Conservation (phyloP, 2,797 vertebrate genomes). For the Cheirogaleus major region DNA sequence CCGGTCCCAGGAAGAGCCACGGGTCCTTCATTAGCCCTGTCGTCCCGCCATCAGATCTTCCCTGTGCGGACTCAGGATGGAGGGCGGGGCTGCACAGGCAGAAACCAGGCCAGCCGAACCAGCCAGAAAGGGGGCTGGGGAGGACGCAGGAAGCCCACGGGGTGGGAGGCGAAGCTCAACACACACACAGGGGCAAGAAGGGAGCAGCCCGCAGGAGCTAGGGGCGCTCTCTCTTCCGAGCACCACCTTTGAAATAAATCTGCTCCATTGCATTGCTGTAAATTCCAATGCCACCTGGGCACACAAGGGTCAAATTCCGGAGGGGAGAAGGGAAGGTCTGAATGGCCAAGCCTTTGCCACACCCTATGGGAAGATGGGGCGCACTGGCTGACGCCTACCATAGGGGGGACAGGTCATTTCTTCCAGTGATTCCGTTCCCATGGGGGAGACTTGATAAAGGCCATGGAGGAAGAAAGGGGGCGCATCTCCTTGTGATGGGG, state of each 20-base stretch:
- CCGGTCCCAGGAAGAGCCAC: neutral
- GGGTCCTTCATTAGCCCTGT: neutral
- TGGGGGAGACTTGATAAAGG: neutral
- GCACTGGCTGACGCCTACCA: rapidly evolving
- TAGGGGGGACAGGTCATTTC: too few relatives aligned
- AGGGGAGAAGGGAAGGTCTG: neutral
- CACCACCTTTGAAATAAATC: neutral
- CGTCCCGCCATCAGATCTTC: too few relatives aligned
- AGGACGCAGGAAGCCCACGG: neutral
- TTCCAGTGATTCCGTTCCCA: neutral
- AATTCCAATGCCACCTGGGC: rapidly evolving
- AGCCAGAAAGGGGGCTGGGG: neutral
- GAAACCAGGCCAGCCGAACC: rapidly evolving
- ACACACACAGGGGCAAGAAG: too few relatives aligned
- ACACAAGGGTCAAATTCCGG: constrained; percentile 5
- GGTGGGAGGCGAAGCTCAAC: neutral
- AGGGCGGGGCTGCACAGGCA: neutral
- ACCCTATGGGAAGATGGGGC: neutral
- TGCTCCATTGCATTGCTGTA: neutral
- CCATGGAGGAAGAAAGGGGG: too few relatives aligned
- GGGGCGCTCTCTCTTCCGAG: neutral
- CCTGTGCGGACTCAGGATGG: neutral
- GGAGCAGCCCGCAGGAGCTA: rapidly evolving
- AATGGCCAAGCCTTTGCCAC: neutral
- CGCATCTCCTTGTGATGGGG: rapidly evolving